A percentile compares a stretch with the other conserved stretches of the same genome.
phyloP scores from a whole-genome alignment of 2,113 vertebrate species.

The Electrona antarctica region DNA sequence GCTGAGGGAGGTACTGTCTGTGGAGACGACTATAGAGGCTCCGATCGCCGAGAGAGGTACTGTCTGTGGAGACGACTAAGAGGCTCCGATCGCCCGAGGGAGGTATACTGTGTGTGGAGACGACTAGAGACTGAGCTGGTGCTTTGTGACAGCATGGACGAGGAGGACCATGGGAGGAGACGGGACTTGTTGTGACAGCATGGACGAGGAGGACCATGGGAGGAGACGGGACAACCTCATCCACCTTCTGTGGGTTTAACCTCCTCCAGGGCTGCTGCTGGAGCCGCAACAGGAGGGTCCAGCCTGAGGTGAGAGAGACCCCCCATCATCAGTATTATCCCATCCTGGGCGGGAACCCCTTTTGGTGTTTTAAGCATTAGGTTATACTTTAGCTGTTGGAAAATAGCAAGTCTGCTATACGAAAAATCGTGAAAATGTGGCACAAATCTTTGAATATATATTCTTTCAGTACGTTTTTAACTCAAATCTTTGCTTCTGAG shows the following conservation, averaged over 20 bases:
- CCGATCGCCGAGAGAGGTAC: too few relatives aligned
- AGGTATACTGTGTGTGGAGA: conserved; percentile 4
- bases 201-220: conserved; percentile 73
- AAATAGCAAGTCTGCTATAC: too few relatives aligned
- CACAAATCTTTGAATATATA: too few relatives aligned
- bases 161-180: conserved; percentile 72
- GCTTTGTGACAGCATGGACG: conserved; percentile 62
- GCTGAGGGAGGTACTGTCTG: too few relatives aligned
- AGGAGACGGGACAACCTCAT: conserved; percentile 69
- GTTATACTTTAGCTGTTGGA: too few relatives aligned
- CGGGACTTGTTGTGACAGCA: conserved; percentile 56
- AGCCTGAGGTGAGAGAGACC: conserved; percentile 73
- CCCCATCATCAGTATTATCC: not conserved
- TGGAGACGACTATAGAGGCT: too few relatives aligned
- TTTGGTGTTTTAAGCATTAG: too few relatives aligned
- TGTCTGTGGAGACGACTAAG: conserved; percentile 9
- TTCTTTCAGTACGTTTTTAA: too few relatives aligned
- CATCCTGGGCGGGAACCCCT: too few relatives aligned
- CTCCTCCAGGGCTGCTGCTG: conserved; percentile 72
- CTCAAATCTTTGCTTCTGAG: too few relatives aligned
- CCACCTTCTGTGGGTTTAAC: conserved; percentile 74
- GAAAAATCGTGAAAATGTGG: too few relatives aligned
- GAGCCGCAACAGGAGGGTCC: conserved; percentile 72
- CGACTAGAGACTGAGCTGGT: conserved; percentile 29
- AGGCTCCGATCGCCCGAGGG: too few relatives aligned